Evolutionary conservation across 2,888 invertebrate genomes (phyloP).

Genomic region (Lordiphosa fenestrarum): DNA sequence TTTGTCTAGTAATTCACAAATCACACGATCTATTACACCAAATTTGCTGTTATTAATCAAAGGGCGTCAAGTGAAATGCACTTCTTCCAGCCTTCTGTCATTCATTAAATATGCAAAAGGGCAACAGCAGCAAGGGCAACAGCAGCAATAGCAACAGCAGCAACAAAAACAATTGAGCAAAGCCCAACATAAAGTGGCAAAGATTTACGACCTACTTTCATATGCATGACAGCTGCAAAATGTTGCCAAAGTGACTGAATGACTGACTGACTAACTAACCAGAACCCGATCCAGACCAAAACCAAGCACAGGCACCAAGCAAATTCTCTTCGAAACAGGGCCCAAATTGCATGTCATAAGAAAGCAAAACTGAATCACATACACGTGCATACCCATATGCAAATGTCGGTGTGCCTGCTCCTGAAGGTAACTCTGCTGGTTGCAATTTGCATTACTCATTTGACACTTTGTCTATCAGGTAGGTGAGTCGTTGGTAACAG

Average conservation of each 20-base stretch:
- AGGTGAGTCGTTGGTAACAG: constrained; percentile 11
- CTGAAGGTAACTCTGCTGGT: constrained; percentile 28
- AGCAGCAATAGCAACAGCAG: constrained; percentile 10
- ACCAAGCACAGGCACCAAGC: constrained; percentile 5
- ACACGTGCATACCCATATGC: constrained; percentile 30
- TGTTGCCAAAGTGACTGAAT: constrained; percentile 37
- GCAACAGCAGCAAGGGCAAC: constrained; percentile 10
- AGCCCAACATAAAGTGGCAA: constrained; percentile 35
- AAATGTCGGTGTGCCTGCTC: constrained; percentile 25
- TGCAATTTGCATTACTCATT: constrained; percentile 72
- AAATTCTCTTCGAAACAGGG: constrained; percentile 2
- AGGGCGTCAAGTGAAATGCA: constrained; percentile 39
- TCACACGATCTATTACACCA: constrained; percentile 66
- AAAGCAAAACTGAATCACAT: constrained; percentile 33
- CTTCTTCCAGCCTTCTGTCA: constrained; percentile 5
- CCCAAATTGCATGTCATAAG: constrained; percentile 56
- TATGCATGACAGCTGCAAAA: constrained; percentile 69
- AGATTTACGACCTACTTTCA: constrained; percentile 73
- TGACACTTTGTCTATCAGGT: constrained; percentile 69
- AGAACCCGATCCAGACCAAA: constrained; percentile 11
- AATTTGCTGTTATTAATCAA: constrained; percentile 70
- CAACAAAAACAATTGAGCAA: constrained; percentile 20
- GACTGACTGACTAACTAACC: constrained; percentile 58
- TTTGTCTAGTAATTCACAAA: constrained; percentile 26
- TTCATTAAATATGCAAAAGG: constrained; percentile 44